These are phyloP conservation scores for Lutjanus campechanus DNA, from an alignment of 2,797 vertebrate species.

Conservation along the genomic window DNA sequence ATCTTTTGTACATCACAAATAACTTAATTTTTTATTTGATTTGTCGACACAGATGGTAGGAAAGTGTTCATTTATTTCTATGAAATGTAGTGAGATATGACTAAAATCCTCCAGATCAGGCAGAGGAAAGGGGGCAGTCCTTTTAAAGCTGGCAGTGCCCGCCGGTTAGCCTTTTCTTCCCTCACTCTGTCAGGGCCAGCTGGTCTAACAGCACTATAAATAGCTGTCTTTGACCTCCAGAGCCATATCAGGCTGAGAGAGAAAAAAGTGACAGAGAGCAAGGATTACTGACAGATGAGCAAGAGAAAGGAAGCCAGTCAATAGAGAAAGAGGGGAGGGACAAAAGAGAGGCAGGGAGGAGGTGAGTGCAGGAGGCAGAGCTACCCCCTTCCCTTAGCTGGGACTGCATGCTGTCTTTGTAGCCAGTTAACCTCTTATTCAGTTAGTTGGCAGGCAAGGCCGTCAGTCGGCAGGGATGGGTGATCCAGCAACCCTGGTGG, in stretches of 20 bases:
- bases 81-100: background rate
- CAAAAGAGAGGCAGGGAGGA: conserved; percentile 3
- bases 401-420: background rate
- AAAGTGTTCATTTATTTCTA: background rate
- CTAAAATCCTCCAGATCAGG: background rate
- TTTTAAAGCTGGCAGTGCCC: background rate
- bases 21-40: background rate
- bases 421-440: background rate
- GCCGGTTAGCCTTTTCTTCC: conserved; percentile 3
- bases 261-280: conserved; percentile 12
- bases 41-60: background rate
- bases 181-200: conserved; percentile 65
- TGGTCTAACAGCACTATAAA: conserved; percentile 71
- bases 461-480: conserved; percentile 57
- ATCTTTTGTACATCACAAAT: no score
- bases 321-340: conserved; percentile 37
- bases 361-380: background rate
- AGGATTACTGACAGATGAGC: conserved; percentile 42
- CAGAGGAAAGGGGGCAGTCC: background rate
- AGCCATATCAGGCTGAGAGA: conserved; percentile 40
- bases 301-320: conserved; percentile 26
- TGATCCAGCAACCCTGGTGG: conserved; percentile 55
- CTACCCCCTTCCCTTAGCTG: background rate
- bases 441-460: background rate
- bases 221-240: conserved; percentile 62